These are phyloP conservation scores for Drosophila koepferae DNA, from an alignment of 2,888 invertebrate genomes.

Conservation along the genomic window DNA sequence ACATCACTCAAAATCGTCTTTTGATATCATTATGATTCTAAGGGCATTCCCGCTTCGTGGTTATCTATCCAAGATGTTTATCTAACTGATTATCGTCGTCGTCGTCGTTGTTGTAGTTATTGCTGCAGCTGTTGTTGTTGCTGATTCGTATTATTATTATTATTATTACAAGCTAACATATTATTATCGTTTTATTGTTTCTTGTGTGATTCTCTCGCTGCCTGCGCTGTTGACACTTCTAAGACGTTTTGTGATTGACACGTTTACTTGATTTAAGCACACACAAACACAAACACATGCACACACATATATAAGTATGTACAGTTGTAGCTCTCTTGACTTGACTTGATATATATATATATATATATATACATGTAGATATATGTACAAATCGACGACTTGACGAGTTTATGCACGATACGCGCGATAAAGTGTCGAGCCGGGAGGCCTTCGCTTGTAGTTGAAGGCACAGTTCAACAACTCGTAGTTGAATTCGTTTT, in stretches of 20 bases:
- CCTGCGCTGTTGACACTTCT: slow-evolving; percentile 51
- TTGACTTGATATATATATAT: background rate
- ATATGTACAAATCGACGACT: slow-evolving; percentile 34
- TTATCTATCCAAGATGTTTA: slow-evolving; percentile 22
- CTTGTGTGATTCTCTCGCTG: slow-evolving; percentile 20
- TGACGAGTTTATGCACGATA: slow-evolving; percentile 55
- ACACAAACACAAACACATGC: background rate
- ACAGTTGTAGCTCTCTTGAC: slow-evolving; percentile 8
- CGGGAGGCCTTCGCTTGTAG: slow-evolving; percentile 42
- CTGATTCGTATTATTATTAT: slow-evolving; percentile 20
- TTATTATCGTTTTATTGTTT: slow-evolving; percentile 44
- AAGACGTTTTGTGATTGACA: slow-evolving; percentile 58
- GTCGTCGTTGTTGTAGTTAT: slow-evolving; percentile 4
- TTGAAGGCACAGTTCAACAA: slow-evolving; percentile 56
- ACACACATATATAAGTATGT: background rate
- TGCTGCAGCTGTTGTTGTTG: background rate
- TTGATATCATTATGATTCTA: background rate
- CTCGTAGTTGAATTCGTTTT: slow-evolving; percentile 52
- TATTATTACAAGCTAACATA: slow-evolving; percentile 34
- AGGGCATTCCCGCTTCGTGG: slow-evolving; percentile 2
- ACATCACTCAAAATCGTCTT: background rate
- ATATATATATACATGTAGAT: background rate
- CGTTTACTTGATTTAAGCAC: slow-evolving; percentile 61
- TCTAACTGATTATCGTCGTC: slow-evolving; percentile 26
- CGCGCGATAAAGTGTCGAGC: slow-evolving; percentile 49